phyloP scores from a whole-genome alignment of 2,888 invertebrate genomes.

The Cantharis lateralis region DNA sequence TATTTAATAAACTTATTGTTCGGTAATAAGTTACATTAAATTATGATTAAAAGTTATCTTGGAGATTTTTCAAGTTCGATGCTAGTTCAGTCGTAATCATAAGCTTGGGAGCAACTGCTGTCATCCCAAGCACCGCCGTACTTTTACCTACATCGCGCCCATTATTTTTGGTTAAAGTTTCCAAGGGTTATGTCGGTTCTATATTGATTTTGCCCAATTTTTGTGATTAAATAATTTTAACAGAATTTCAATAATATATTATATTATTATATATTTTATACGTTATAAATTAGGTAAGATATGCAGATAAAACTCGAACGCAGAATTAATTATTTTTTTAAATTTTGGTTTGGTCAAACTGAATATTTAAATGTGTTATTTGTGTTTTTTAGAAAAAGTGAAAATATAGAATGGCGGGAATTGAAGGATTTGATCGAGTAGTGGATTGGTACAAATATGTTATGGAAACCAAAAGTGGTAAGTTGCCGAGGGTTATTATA shows the following conservation, averaged over 20 bases:
- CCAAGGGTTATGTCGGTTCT: neutral
- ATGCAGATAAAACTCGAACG: too few relatives aligned
- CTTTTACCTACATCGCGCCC: neutral
- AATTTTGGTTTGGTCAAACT: neutral
- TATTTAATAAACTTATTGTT: neutral
- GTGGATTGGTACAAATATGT: conserved; percentile 48
- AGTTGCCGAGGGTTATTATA: conserved; percentile 22
- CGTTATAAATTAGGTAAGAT: neutral
- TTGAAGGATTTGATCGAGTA: conserved; percentile 10
- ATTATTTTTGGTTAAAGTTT: neutral
- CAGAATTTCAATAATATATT: too few relatives aligned
- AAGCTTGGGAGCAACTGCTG: neutral
- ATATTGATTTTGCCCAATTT: neutral
- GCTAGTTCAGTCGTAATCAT: neutral
- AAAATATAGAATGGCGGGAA: neutral
- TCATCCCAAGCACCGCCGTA: neutral
- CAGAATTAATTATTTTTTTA: neutral
- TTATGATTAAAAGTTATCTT: neutral
- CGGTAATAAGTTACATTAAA: neutral
- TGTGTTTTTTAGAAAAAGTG: neutral
- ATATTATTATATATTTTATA: too few relatives aligned
- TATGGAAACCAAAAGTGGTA: conserved; percentile 52
- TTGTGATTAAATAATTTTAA: neutral
- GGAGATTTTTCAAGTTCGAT: neutral
- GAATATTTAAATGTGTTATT: too few relatives aligned